Percentiles rank a stretch among this genome's conserved stretches.
Conservation (phyloP, 2,888 invertebrate genomes). For the Stenotaenia linearis region DNA sequence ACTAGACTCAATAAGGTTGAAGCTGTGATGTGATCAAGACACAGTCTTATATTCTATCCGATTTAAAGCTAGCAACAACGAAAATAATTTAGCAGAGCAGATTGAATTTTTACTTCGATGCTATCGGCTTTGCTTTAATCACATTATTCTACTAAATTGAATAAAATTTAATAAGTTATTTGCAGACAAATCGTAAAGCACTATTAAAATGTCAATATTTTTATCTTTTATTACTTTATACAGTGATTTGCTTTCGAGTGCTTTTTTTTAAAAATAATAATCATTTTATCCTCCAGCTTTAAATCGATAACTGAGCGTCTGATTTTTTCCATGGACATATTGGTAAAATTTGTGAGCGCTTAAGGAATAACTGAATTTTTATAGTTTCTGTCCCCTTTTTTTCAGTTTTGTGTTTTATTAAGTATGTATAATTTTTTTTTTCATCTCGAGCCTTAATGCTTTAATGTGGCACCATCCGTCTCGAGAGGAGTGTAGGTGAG, state of each 20-base stretch:
- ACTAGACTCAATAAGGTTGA: constrained; percentile 17
- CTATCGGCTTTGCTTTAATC: background rate
- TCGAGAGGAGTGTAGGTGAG: background rate
- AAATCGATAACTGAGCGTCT: no score
- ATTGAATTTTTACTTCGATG: background rate
- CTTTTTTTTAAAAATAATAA: no score
- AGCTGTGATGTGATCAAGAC: constrained; percentile 5
- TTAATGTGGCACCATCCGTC: background rate
- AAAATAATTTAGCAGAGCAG: constrained; percentile 11
- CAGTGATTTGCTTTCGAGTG: background rate
- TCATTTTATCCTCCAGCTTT: no score
- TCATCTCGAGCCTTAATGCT: background rate
- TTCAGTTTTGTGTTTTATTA: background rate
- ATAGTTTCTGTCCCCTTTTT: background rate
- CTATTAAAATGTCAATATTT: background rate
- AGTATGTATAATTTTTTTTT: background rate
- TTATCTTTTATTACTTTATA: background rate
- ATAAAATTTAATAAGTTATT: background rate
- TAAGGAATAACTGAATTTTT: no score
- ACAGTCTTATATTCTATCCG: constrained; percentile 2
- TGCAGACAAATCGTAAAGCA: background rate
- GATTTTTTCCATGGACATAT: no score
- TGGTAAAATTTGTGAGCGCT: no score
- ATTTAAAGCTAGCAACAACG: background rate
- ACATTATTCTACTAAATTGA: background rate